Conservation (phyloP, 2,888 invertebrate genomes). For the Gortyna flavago region DNA sequence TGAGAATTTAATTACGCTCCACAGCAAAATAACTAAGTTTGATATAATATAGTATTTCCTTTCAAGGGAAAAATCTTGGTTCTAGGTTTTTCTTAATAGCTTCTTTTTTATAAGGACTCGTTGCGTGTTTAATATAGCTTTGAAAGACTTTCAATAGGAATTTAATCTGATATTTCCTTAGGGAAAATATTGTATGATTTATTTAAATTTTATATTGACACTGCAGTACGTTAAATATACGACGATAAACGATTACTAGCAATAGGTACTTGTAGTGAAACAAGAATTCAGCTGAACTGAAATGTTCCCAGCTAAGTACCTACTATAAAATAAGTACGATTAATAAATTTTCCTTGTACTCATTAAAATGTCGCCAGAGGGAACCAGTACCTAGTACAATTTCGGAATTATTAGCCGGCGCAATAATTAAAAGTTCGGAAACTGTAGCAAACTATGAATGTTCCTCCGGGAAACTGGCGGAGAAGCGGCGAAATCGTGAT, state of each 20-base stretch:
- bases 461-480: slow-evolving; percentile 54
- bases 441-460: slow-evolving; percentile 61
- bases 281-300: slow-evolving; percentile 12
- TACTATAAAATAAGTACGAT: slow-evolving; percentile 34
- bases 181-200: slow-evolving; percentile 9
- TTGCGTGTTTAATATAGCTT: slow-evolving; percentile 10
- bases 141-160: slow-evolving; percentile 14
- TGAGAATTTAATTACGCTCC: slow-evolving; percentile 38
- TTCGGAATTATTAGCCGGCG: slow-evolving; percentile 63
- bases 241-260: slow-evolving; percentile 7
- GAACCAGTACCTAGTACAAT: slow-evolving; percentile 52
- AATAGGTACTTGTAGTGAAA: slow-evolving; percentile 2
- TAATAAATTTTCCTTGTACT: slow-evolving; percentile 45
- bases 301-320: not conserved
- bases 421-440: slow-evolving; percentile 72
- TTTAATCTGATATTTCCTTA: slow-evolving; percentile 10
- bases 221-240: slow-evolving; percentile 16
- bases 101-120: not conserved
- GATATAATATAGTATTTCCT: slow-evolving; percentile 8
- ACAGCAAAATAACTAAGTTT: slow-evolving; percentile 18
- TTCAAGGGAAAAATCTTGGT: slow-evolving; percentile 19
- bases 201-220: slow-evolving; percentile 15
- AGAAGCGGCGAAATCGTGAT: slow-evolving; percentile 77
- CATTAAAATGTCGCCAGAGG: slow-evolving; percentile 53
- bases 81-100: not conserved